A percentile compares a stretch with the other conserved stretches of the same genome.
phyloP scores from a whole-genome alignment of 2,113 vertebrate genomes.

The Istiophorus platypterus region DNA sequence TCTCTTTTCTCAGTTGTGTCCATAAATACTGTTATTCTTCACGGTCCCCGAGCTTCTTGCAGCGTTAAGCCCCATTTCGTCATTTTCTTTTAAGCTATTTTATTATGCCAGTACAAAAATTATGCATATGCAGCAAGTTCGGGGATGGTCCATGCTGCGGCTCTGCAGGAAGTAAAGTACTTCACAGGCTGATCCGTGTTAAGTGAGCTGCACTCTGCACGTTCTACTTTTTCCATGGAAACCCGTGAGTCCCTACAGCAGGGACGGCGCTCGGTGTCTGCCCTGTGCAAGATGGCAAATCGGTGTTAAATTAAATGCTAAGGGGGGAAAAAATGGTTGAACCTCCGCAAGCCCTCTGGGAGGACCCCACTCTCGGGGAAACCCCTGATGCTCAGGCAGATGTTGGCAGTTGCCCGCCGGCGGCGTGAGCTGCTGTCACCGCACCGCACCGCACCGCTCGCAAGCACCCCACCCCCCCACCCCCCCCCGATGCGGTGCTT shows the following conservation, averaged over 20 bases:
- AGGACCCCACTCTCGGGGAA: slow-evolving; percentile 39
- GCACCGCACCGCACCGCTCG: too few species aligned
- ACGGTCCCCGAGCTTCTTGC: slow-evolving; percentile 14
- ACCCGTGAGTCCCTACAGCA: too few species aligned
- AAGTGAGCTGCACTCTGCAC: background rate
- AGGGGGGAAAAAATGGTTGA: too few species aligned
- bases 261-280: too few species aligned
- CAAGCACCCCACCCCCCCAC: too few species aligned
- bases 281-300: background rate
- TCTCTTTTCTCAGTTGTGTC: background rate
- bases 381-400: slow-evolving; percentile 51
- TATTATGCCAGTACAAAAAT: slow-evolving; percentile 50
- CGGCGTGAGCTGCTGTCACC: slow-evolving; percentile 54
- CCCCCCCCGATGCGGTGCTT: too few species aligned
- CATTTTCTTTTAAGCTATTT: slow-evolving; percentile 5
- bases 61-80: slow-evolving; percentile 26
- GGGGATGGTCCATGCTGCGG: background rate
- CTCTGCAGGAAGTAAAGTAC: slow-evolving; percentile 11
- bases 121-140: slow-evolving; percentile 40
- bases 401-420: slow-evolving; percentile 45
- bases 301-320: too few species aligned
- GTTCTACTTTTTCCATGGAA: too few species aligned
- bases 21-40: background rate
- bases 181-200: background rate
- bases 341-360: too few species aligned